Base-by-base conservation (phyloP, 2,113 vertebrate genomes). In the Ctenodactylus gundi region DNA sequence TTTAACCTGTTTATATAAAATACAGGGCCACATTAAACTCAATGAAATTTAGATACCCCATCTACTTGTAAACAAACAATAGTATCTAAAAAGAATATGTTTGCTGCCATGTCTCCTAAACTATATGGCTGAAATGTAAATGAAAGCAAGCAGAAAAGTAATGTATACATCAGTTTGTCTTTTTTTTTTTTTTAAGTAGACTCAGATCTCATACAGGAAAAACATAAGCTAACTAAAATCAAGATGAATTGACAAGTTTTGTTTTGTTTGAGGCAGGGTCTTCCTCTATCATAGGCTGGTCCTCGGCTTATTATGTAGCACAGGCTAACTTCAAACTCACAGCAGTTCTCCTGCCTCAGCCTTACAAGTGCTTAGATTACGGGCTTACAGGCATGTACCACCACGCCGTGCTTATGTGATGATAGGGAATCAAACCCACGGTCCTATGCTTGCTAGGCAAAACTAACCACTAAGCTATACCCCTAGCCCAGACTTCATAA, bases 21-120 rank as follows among this genome's bases (percentile, higher is more conserved):
- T 90, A 88, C 62, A 93, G 95, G 92, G 65, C 93, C 91, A 96
- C 94, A 96, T 92, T 82, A 94, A 97, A 96, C 80, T 95, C 92
- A 94, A 57, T 95, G 92, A 88, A 88, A 95, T 94, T 95, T 95
- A 96, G 90, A 77, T 92, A 93, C 70, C 76, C 49, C 25, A 39
- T 76, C 41, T 90, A 20, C 88, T 95, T 96, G 90, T 94, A 97
- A 96, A 58, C 23, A 49, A 87, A 84, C 44, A 82, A 31, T 93
- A 21, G 4, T 84, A 96, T 89, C 72, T 65, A 81, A 88, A 60
- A 94, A 78, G 89, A 86, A 85, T 76, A 2, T 23, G 91, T 96
- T 81, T 91, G 58, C 68, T 91, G 58, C 3, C 12, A 84, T 90
- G 39, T 94, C 58, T 95, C 44, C 68, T 91, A 94, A 92, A 91